Evolutionary conservation across 2,888 invertebrate species (phyloP).

Genomic region (Cantharis flavilabris): DNA sequence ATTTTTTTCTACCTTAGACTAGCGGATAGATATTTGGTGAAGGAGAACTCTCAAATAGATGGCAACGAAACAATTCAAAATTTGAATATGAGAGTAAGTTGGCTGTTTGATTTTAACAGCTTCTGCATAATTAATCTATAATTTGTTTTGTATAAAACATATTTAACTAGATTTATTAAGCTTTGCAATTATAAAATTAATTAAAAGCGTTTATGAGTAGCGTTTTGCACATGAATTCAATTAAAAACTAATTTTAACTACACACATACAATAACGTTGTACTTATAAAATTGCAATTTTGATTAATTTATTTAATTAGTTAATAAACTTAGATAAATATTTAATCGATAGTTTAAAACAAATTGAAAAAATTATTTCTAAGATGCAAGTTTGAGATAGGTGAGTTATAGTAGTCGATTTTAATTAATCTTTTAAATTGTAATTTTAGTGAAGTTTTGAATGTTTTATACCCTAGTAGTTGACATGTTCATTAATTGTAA

Average conservation of each 20-base stretch:
- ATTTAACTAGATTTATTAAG: neutral
- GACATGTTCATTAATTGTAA: neutral
- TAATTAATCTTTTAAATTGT: neutral
- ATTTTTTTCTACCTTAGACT: no score
- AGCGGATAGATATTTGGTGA: no score
- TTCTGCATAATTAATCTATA: conserved; percentile 9
- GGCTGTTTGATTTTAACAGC: conserved; percentile 8
- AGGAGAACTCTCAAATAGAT: no score
- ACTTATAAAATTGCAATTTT: neutral
- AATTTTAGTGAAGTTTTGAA: neutral
- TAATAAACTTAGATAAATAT: neutral
- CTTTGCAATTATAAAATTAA: neutral
- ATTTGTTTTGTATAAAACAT: neutral
- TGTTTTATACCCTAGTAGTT: neutral
- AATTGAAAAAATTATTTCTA: neutral
- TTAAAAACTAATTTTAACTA: neutral
- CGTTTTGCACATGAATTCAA: neutral
- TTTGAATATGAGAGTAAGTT: conserved; percentile 10
- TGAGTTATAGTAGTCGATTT: neutral
- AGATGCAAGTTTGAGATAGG: neutral
- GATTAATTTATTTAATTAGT: neutral
- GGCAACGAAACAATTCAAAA: neutral
- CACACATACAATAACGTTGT: neutral
- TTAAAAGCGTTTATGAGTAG: neutral
- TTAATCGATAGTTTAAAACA: neutral